Percentiles rank a stretch among this genome's conserved stretches.
Conservation (phyloP, 2,113 vertebrate genomes). For the Brachirus orientalis region DNA sequence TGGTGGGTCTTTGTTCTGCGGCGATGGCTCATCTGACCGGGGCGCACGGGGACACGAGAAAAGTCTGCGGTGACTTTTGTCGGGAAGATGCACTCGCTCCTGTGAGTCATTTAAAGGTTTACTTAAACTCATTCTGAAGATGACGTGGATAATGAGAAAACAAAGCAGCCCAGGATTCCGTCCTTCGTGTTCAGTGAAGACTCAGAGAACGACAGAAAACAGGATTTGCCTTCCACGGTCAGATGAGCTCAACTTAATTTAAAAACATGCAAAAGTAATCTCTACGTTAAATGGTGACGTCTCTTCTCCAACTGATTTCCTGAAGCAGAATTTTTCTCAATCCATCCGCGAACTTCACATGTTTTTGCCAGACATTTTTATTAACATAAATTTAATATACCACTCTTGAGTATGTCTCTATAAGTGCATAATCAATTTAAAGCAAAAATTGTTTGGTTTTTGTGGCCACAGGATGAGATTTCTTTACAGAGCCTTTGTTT, state of each 20-base stretch:
- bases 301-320: too few relatives aligned
- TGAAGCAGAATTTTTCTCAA: too few relatives aligned
- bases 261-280: background rate
- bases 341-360: too few relatives aligned
- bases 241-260: background rate
- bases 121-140: slow-evolving; percentile 4
- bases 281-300: too few relatives aligned
- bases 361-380: too few relatives aligned
- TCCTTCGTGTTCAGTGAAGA: background rate
- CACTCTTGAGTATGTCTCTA: too few relatives aligned
- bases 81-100: background rate
- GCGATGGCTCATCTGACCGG: slow-evolving; percentile 46
- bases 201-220: background rate
- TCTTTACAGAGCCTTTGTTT: too few relatives aligned
- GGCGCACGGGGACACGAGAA: slow-evolving; percentile 28
- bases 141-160: background rate
- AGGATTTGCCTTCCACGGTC: background rate
- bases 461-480: too few relatives aligned
- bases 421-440: too few relatives aligned
- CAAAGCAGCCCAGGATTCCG: background rate
- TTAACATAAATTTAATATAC: too few relatives aligned
- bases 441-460: too few relatives aligned
- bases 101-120: slow-evolving; percentile 5
- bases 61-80: slow-evolving; percentile 26
- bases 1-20: slow-evolving; percentile 52